Percentiles rank a stretch among this genome's conserved stretches.
These are phyloP conservation scores for Formicarius rufipectus DNA, from an alignment of 2,113 vertebrate genomes.

Conservation along the genomic window DNA sequence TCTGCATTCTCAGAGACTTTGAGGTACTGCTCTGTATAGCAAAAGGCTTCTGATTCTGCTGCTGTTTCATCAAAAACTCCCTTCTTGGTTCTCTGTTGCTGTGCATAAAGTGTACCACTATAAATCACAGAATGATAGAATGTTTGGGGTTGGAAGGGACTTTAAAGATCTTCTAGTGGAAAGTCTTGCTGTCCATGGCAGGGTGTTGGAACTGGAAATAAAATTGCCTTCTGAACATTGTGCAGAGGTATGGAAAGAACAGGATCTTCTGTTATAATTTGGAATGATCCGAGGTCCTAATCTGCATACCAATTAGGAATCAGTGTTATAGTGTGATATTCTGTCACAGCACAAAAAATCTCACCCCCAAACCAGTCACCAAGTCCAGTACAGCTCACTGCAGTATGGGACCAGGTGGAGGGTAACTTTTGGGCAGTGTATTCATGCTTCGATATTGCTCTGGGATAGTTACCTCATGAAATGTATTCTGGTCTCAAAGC, in stretches of 20 bases:
- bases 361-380: accelerated
- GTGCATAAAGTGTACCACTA: neutral
- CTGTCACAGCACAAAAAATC: neutral
- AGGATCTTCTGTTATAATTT: neutral
- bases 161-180: neutral
- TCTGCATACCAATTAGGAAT: neutral
- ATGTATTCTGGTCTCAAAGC: neutral
- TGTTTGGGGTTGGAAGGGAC: too few relatives aligned
- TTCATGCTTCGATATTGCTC: neutral
- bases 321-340: neutral
- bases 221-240: neutral
- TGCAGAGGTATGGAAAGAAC: neutral
- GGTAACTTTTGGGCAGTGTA: neutral
- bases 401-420: neutral
- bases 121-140: neutral
- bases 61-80: neutral
- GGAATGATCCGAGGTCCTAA: neutral
- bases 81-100: neutral
- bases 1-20: neutral
- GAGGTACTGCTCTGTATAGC: neutral
- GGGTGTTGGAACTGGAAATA: neutral
- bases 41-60: neutral
- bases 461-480: neutral
- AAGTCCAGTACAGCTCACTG: neutral
- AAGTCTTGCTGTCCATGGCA: neutral